Base-by-base conservation (phyloP, 2,113 vertebrate species). In the Pristiophorus japonicus region DNA sequence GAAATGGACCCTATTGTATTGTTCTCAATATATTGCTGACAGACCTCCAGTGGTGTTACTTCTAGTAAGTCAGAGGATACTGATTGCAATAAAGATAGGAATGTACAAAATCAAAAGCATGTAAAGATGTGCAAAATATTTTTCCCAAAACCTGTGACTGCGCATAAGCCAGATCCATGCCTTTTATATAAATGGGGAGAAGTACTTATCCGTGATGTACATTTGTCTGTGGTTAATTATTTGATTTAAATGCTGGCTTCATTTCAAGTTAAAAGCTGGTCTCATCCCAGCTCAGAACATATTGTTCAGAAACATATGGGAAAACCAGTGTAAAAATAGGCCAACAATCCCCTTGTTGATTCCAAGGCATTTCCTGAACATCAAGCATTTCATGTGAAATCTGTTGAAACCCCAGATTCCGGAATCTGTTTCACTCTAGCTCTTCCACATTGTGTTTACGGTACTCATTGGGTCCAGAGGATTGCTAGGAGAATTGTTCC, bases 301-400 rank as follows among this genome's bases (percentile, higher is more conserved):
- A 92, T 92, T 92, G 88, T 92, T 92, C 88, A 63, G 59, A 92
- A 92, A 92, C 88, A 92, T 63, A 62, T 63, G 88, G 34, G 38
- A 92, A 92, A 63, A 14, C n/a, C 1, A 63, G n/a, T 92, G 88
- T 92, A 92, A 92, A 92, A 92, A 92, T 92, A 92, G 88, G 62
- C 16, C 59, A 38, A 63, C 6, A 92, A 92, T 92, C 62, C 88
- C 59, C 88, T n/a, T 92, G 88, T 92, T 92, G 88, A 92, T 92
- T 92, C 59, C 22, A 11, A 92, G 88, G 88, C 88, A 92, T 92
- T 92, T 92, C 88, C 88, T 92, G 59, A 92, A 62, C 88, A 92
- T 92, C 88, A 63, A 22, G 88, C 88, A 92, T 92, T 63, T 63
- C 63, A 63, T 92, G 87, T 62, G 87, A 88, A 88, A 47, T 88